phyloP scores from a whole-genome alignment of 2,113 vertebrate genomes.

The Myocastor coypus region DNA sequence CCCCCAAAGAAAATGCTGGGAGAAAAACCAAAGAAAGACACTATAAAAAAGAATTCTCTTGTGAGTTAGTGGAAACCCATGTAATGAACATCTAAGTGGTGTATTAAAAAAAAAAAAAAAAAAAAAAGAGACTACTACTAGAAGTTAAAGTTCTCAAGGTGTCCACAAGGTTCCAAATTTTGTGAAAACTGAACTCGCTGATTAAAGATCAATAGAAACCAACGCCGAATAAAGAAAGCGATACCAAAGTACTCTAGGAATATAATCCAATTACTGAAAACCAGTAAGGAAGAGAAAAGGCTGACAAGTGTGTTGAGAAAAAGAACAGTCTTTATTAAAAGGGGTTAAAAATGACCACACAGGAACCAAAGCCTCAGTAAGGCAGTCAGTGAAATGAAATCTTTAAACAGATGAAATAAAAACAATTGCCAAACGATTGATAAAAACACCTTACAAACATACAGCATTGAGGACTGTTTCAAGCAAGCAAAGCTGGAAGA shows the following conservation, averaged over 20 bases:
- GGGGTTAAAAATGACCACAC: neutral
- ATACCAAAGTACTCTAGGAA: neutral
- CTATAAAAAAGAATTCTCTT: neutral
- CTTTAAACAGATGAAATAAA: neutral
- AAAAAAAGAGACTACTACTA: neutral
- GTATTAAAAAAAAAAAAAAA: neutral
- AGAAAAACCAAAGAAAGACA: neutral
- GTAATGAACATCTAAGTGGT: neutral
- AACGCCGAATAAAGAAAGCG: neutral
- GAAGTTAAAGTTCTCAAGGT: neutral
- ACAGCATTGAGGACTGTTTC: neutral
- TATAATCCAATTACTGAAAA: neutral
- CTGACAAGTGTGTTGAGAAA: neutral
- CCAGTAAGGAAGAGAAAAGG: neutral
- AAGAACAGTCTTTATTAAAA: neutral
- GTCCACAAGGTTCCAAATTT: neutral
- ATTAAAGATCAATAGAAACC: neutral
- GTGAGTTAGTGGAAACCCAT: neutral
- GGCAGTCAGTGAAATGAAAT: neutral
- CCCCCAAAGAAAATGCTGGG: neutral
- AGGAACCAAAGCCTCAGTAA: neutral
- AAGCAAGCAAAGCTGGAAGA: neutral
- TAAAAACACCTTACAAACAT: slow-evolving; percentile 12
- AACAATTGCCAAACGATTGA: neutral
- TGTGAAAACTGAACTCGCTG: neutral